Evolutionary conservation across 1,140 invertebrate genomes (phyloP).

Genomic region (Eumaeus atala): DNA sequence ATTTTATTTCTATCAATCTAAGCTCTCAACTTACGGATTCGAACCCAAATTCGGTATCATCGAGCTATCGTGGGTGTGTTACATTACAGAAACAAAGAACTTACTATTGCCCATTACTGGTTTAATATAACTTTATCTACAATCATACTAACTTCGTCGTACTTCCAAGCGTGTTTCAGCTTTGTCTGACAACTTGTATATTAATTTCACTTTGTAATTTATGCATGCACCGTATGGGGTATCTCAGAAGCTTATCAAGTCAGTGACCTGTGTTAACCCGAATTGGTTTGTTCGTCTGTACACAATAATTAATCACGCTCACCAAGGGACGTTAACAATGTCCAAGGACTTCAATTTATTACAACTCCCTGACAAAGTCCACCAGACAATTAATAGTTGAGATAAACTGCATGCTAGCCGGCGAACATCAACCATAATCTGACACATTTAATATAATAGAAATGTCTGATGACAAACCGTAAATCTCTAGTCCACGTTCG

Average conservation of each 20-base stretch:
- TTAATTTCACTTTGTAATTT: constrained; percentile 2
- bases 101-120: no score
- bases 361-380: constrained; percentile 54
- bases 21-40: no score
- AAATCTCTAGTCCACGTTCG: not conserved
- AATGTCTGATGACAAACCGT: not conserved
- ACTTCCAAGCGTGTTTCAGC: no score
- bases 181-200: no score
- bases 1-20: no score
- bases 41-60: no score
- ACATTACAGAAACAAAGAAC: no score
- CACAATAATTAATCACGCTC: constrained; percentile 64
- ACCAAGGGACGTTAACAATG: constrained; percentile 54
- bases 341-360: constrained; percentile 62
- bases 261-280: constrained; percentile 61
- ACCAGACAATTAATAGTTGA: constrained; percentile 49
- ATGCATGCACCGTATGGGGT: constrained; percentile 35
- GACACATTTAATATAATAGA: not conserved
- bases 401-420: constrained; percentile 39
- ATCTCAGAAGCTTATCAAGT: constrained; percentile 37
- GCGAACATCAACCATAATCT: constrained; percentile 16
- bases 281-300: constrained; percentile 57
- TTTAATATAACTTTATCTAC: no score
- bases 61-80: no score
- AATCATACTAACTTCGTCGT: no score